Evolutionary conservation across 2,113 vertebrate species (phyloP), one percentile per base, ranked within the genome.

Genomic region (Actinemys pallida): DNA sequence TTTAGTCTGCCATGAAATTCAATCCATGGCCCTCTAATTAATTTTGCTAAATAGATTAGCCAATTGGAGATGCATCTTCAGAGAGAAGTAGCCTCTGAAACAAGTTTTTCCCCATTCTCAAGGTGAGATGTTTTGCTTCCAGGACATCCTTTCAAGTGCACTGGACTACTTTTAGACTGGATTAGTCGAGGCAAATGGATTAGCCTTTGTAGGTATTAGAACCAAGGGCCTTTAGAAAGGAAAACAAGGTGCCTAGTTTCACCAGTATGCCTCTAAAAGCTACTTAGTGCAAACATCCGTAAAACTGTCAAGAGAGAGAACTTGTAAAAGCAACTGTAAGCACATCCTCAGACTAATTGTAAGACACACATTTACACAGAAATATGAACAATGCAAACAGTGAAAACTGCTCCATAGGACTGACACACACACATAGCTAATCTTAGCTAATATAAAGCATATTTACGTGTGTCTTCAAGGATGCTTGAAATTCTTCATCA

Each of bases 221-320:
- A 95, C 94, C 94, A 96, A 98, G 97, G 95, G 96, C 95, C 97
- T 97, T 96, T 97, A 96, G 94, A 97, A 97, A 97, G 97, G 94
- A 97, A 98, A 97, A 98, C 97, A 97, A 96, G 93, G 96, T 96
- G 97, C 97, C 97, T 97, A 91, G 97, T 98, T 98, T 98, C 97
- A 97, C 95, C 96, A 97, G 95, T 95, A 88, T 92, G 96, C 93
- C 96, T 93, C 96, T 97, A 98, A 98, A 98, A 98, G 97, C 97
- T 98, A 97, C 97, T 98, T 98, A 98, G 98, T 96, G 97, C 98
- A 98, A 98, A 98, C 97, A 98, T 98, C 97, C 98, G 97, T 98
- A 96, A 98, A 98, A 90, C 96, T 97, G 98, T 97, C 95, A 97
- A 96, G 96, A 97, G 96, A 96, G 94, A 97, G 95, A 95, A 90